Evolutionary conservation across 2,113 vertebrate species (phyloP).

Genomic region (Bostrychus sinensis): DNA sequence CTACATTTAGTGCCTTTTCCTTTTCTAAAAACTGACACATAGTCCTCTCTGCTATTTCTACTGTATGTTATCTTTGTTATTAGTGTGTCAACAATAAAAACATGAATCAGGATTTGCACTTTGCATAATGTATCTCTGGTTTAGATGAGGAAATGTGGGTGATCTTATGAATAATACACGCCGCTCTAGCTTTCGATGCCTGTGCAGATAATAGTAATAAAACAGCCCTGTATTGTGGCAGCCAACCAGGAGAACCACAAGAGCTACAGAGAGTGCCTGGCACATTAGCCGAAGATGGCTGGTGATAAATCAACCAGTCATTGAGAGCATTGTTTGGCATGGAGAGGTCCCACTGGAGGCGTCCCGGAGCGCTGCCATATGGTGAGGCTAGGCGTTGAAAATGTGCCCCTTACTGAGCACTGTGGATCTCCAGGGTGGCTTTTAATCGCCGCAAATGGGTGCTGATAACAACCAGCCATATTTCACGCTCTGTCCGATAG

Average conservation of each 20-base stretch:
- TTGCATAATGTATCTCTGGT: constrained; percentile 85
- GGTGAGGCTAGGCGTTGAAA: constrained; percentile 76
- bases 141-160: constrained; percentile 78
- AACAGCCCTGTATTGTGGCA: constrained; percentile 76
- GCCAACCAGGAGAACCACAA: constrained; percentile 84
- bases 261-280: constrained; percentile 77
- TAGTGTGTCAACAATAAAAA: constrained; percentile 80
- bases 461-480: constrained; percentile 87
- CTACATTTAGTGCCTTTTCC: not conserved
- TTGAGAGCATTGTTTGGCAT: constrained; percentile 62
- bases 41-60: constrained; percentile 22
- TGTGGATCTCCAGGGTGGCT: constrained; percentile 81
- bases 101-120: constrained; percentile 90
- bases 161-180: constrained; percentile 96
- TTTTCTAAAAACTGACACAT: too few species aligned
- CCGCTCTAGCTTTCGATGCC: constrained; percentile 80
- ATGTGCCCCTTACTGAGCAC: constrained; percentile 71
- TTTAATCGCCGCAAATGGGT: constrained; percentile 84
- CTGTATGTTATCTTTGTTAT: constrained; percentile 50
- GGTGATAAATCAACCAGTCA: constrained; percentile 89
- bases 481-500: constrained; percentile 82
- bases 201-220: constrained; percentile 86
- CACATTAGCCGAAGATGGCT: constrained; percentile 86
- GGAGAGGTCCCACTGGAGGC: constrained; percentile 50
- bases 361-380: constrained; percentile 63